These are phyloP conservation scores for Scaptomyza graminum DNA, from an alignment of 1,140 invertebrate species.

Conservation along the genomic window DNA sequence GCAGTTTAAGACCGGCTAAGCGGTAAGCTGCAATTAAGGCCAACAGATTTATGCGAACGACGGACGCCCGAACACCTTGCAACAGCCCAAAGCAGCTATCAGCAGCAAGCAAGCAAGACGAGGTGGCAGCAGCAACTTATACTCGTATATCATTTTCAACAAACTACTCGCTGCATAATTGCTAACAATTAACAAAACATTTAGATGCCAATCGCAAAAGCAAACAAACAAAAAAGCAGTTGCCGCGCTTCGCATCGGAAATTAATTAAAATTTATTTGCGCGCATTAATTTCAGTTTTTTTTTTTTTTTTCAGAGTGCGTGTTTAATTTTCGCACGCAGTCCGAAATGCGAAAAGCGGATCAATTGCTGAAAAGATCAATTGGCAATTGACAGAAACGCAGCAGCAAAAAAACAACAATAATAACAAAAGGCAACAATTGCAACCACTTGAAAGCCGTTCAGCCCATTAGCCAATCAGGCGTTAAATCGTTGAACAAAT, in stretches of 20 bases:
- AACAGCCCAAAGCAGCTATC: constrained; percentile 3
- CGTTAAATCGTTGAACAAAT: constrained; percentile 69
- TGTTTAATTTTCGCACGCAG: constrained; percentile 53
- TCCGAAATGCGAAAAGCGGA: constrained; percentile 62
- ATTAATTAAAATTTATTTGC: constrained; percentile 51
- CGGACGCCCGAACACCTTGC: constrained; percentile 1
- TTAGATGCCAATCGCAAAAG: constrained; percentile 56
- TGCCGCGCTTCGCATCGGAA: constrained; percentile 37
- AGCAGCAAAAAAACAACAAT: constrained; percentile 3
- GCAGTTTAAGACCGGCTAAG: constrained; percentile 7
- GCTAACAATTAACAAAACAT: constrained; percentile 67
- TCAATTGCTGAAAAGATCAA: constrained; percentile 80
- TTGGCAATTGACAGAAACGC: constrained; percentile 72
- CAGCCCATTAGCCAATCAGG: constrained; percentile 52
- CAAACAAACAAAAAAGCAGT: not conserved
- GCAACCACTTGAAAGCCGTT: constrained; percentile 60
- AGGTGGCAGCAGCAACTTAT: not conserved
- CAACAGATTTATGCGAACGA: constrained; percentile 25
- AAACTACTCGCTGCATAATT: constrained; percentile 38
- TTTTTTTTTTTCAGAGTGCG: not conserved
- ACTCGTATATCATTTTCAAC: constrained; percentile 2
- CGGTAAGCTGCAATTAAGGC: constrained; percentile 45
- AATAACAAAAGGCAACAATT: constrained; percentile 31
- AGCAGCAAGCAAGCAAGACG: not conserved
- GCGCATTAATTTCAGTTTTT: constrained; percentile 36